phyloP scores from a whole-genome alignment of 2,888 invertebrate species.

The Caenorhabditis sulstoni region DNA sequence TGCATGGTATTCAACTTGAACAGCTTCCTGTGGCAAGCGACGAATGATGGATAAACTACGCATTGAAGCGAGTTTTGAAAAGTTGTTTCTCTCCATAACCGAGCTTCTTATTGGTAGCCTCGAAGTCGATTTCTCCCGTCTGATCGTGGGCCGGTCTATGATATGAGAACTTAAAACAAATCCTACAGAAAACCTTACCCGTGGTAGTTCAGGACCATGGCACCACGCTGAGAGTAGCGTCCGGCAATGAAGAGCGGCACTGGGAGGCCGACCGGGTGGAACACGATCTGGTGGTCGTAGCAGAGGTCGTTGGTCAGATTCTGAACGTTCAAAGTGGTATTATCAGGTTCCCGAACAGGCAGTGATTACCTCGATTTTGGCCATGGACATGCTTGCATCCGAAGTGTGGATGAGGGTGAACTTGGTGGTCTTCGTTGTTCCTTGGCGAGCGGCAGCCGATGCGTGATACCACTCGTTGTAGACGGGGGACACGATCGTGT shows the following conservation, averaged over 20 bases:
- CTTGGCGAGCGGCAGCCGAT: slow-evolving; percentile 58
- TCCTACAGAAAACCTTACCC: not conserved
- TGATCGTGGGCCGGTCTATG: slow-evolving; percentile 8
- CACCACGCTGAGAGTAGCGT: slow-evolving; percentile 57
- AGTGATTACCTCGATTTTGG: slow-evolving; percentile 12
- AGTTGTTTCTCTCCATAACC: slow-evolving; percentile 19
- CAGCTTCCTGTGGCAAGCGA: no score
- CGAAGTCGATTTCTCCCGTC: slow-evolving; percentile 15
- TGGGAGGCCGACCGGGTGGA: slow-evolving; percentile 51
- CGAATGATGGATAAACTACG: slow-evolving; percentile 19
- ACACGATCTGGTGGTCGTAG: slow-evolving; percentile 60
- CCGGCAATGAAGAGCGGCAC: slow-evolving; percentile 61
- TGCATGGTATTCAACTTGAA: no score
- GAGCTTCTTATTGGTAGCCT: slow-evolving; percentile 8
- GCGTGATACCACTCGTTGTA: slow-evolving; percentile 63
- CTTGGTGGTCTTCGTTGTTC: slow-evolving; percentile 60
- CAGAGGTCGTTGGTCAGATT: slow-evolving; percentile 54
- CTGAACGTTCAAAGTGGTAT: slow-evolving; percentile 5
- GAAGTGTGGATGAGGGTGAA: slow-evolving; percentile 50
- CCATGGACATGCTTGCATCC: slow-evolving; percentile 8
- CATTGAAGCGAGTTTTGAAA: slow-evolving; percentile 31
- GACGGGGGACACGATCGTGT: slow-evolving; percentile 43
- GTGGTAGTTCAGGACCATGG: slow-evolving; percentile 15
- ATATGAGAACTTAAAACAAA: no score
- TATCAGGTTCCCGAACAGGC: no score